Evolutionary conservation across 2,113 vertebrate genomes (phyloP), one percentile per base, ranked within the genome.

Genomic region (Cyrtonyx montezumae): DNA sequence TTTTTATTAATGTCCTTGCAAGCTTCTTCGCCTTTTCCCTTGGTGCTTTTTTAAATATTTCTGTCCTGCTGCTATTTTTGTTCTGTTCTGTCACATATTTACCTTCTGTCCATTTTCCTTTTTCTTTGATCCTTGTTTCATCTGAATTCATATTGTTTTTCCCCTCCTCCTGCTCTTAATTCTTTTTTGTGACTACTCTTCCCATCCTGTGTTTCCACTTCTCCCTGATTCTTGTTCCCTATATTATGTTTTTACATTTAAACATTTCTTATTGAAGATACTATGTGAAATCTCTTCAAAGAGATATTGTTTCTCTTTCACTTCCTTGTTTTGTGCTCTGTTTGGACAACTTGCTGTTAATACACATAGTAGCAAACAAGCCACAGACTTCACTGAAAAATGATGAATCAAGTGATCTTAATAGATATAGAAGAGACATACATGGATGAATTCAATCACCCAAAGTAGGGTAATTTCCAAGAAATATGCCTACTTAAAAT

Each of bases 201-300:
- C 75, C 53, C 84, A 93, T 83, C 23, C 43, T 32, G 20, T 65
- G 51, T 65, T 87, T 90, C 51, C 1, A 1, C 70, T 85, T 87
- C 30, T 55, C 43, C 66, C 42, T 42, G 51, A 34, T 46, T 92
- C 55, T 71, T 49, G 36, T 56, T 81, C 19, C 21, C 59, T 62
- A 20, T 19, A 80, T 70, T 48, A 85, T 69, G 63, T 63, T 86
- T 70, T 89, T 30, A 63, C 25, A 83, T 51, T 59, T 79, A 79
- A 84, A 77, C 37, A 61, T 69, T 87, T 88, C 18, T 67, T 79
- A 49, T 68, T 96, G 95, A 97, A 93, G 55, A 94, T 68, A 95
- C 26, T 16, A 71, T 34, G 37, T 32, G 11, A 69, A 88, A 65
- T 97, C 94, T 94, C 56, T 87, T 92, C 94, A 92, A 67, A 91